Evolutionary conservation across 2,888 invertebrate genomes (phyloP).

Genomic region (Megalurothrips usitatus): DNA sequence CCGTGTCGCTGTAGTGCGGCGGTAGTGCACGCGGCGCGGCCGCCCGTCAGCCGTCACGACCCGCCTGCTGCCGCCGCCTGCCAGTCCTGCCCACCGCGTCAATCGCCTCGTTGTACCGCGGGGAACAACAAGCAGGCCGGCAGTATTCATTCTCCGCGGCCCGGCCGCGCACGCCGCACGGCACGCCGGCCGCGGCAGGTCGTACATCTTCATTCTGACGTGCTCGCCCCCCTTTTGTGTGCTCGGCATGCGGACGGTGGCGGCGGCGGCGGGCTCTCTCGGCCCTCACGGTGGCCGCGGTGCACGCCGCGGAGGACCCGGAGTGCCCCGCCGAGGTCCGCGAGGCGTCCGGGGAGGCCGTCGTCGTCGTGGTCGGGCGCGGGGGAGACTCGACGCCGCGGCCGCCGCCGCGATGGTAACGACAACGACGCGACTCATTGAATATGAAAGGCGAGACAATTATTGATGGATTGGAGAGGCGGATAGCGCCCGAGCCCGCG

Average conservation of each 20-base stretch:
- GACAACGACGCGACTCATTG: too few species aligned
- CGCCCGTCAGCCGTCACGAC: background rate
- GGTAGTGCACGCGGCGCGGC: too few species aligned
- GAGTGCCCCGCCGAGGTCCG: background rate
- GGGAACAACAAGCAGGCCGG: too few species aligned
- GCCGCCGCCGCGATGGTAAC: background rate
- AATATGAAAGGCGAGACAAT: background rate
- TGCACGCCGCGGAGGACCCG: background rate
- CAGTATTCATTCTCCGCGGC: background rate
- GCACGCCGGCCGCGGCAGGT: background rate
- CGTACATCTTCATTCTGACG: background rate
- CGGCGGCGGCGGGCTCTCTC: background rate
- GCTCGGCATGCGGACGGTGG: too few species aligned
- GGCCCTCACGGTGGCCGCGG: too few species aligned
- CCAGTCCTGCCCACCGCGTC: too few species aligned
- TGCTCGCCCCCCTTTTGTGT: background rate
- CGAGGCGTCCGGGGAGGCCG: background rate
- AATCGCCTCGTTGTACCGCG: too few species aligned
- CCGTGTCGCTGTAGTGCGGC: too few species aligned
- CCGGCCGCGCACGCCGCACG: background rate
- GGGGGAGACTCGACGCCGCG: too few species aligned
- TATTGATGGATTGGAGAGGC: background rate
- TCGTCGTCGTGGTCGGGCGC: too few species aligned
- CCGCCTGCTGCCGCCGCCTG: too few species aligned
- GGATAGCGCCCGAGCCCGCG: background rate